Evolutionary conservation across 2,797 vertebrate species (phyloP), one percentile per base, ranked within the genome.

Genomic region (Enteromius viviparus): DNA sequence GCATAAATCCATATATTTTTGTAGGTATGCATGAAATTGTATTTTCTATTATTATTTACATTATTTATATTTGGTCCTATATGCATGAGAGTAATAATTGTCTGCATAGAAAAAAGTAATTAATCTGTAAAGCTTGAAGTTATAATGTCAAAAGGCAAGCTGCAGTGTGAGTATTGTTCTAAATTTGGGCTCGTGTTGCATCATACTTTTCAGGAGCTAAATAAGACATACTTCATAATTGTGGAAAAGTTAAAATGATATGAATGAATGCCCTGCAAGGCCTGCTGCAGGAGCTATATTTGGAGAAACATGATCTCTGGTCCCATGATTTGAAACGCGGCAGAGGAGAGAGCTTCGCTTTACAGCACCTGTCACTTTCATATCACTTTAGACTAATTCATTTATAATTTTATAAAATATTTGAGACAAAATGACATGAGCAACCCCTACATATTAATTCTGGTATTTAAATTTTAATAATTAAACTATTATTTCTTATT

Each of bases 131-230:
- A 21, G 1, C 15, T 21, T 49, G 45, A 64, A 70, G 23, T 58
- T 9, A 53, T 3, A 26, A 45, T 3, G 14, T 15, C 55, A 47
- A 23, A 40, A 75, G 2, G 90, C 71, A 87, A 75, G 87, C 37
- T 74, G 68, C 84, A 82, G 76, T 86, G 86, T 71, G 86, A 89
- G 76, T 49, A 49, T 47, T 58, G 71, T 74, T 42, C 88, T 85
- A 90, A 90, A 91, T 88, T 49, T 84, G 72, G 76, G 82, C 26
- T 64, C 32, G 12, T 64, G 81, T 87, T 90, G 85, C 84, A 81
- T 92, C 89, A 90, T 89, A 62, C 69, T 80, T 81, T 88, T 88
- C 85, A n/a, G 71, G 47, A 88, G 60, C 60, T 65, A 68, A 84
- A 9, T 80, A 82, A 87, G 71, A 42, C 58, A 78, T 69, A 42